phyloP scores from a whole-genome alignment of 2,888 invertebrate species.

The Agrotis ipsilon region DNA sequence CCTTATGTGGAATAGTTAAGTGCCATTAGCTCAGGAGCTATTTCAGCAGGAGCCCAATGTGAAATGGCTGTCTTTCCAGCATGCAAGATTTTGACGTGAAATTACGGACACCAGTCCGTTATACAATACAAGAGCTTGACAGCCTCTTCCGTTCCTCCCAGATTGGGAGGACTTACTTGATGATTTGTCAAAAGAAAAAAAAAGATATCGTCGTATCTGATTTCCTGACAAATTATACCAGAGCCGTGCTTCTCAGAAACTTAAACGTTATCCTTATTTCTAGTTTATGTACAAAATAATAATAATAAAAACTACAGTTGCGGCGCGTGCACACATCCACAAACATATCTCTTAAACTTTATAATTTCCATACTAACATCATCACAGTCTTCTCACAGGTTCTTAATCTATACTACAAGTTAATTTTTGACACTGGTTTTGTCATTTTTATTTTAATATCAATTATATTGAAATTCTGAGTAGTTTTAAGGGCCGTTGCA shows the following conservation, averaged over 20 bases:
- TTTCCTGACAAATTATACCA: conserved; percentile 62
- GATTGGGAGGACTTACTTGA: too few relatives aligned
- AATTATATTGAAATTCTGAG: conserved; percentile 64
- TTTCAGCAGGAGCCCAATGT: too few relatives aligned
- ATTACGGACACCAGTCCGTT: too few relatives aligned
- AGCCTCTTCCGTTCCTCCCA: too few relatives aligned
- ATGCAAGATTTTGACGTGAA: too few relatives aligned
- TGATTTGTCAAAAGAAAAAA: too few relatives aligned
- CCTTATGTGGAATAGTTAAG: too few relatives aligned
- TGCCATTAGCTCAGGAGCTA: too few relatives aligned
- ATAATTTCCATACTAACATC: conserved; percentile 83
- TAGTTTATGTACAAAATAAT: conserved; percentile 62
- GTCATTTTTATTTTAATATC: conserved; percentile 55
- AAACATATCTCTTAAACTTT: conserved; percentile 76
- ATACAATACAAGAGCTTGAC: too few relatives aligned
- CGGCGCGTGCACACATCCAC: conserved; percentile 67
- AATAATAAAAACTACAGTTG: conserved; percentile 54
- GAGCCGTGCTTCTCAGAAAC: conserved; percentile 63
- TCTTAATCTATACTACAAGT: conserved; percentile 74
- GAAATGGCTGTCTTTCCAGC: too few relatives aligned
- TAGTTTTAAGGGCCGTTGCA: conserved; percentile 20
- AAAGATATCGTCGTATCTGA: neutral
- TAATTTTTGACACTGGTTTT: conserved; percentile 73
- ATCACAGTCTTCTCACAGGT: conserved; percentile 90
- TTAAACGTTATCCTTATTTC: conserved; percentile 57